Evolutionary conservation across 1,140 invertebrate genomes (phyloP).

Genomic region (Pogonognathellus flavescens): DNA sequence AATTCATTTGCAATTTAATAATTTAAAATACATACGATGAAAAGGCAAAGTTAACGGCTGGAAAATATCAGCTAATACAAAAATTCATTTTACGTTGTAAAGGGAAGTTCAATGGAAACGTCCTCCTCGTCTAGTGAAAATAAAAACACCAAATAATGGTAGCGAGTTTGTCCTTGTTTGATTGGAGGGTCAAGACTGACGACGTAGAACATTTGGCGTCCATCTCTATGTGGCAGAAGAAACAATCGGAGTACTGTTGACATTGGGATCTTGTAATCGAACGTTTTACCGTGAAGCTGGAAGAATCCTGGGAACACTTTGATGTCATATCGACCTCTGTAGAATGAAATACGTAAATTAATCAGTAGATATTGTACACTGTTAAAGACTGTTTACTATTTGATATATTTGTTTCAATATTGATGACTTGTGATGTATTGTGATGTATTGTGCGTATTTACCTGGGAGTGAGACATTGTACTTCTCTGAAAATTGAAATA

Average conservation of each 20-base stretch:
- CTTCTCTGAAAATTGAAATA: slow-evolving; percentile 95
- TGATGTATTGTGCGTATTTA: slow-evolving; percentile 69
- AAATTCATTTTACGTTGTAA: slow-evolving; percentile 82
- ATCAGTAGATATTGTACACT: no score
- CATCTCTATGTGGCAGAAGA: slow-evolving; percentile 96
- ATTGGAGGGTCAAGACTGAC: slow-evolving; percentile 97
- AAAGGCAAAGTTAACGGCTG: not conserved
- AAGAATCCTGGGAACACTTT: slow-evolving; percentile 98
- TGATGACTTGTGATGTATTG: slow-evolving; percentile 19
- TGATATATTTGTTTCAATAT: no score
- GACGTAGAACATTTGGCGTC: slow-evolving; percentile 99
- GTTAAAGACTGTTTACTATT: no score
- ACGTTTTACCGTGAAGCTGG: slow-evolving; percentile 99
- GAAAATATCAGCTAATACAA: no score
- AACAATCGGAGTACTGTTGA: slow-evolving; percentile 95
- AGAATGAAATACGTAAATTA: slow-evolving; percentile 69
- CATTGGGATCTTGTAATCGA: slow-evolving; percentile 99
- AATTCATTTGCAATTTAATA: slow-evolving; percentile 61
- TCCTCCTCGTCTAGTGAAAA: slow-evolving; percentile 91
- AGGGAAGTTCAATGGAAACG: slow-evolving; percentile 90
- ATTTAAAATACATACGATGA: not conserved
- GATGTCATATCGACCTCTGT: slow-evolving; percentile 98
- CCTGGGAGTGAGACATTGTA: slow-evolving; percentile 98
- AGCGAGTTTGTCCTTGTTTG: slow-evolving; percentile 98
- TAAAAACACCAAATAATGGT: slow-evolving; percentile 94